Base-by-base conservation (phyloP, 1,140 invertebrate species). In the Lepeophtheirus salmonis region DNA sequence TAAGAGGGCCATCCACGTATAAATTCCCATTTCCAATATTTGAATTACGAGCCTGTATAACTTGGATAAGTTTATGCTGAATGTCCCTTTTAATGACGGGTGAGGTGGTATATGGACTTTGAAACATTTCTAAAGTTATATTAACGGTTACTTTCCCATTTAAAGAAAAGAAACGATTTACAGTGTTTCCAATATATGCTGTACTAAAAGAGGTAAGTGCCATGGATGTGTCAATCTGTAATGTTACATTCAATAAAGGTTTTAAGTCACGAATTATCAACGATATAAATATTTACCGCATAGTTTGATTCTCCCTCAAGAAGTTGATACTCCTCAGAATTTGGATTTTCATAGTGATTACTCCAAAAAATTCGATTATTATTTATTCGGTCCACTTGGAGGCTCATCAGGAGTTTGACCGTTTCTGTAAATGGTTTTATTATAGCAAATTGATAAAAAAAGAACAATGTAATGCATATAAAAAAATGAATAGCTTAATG, bases 151-250 rank as follows among this genome's bases (percentile, higher is more conserved):
- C 80, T 54, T 66, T 65, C 0, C 67, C 67, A n/a, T 67, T 68
- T 17, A 69, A 79, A 72, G 79, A 73, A 66, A 86, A 87, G n/a
- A 91, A 80, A 3, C 79, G 79, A 68, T 90, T 89, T 0, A 92
- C 77, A 54, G 78, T 76, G 0, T 82, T 79, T 24, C 83, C 82
- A 64, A 90, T 77, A 67, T 87, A 90, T 63, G 85, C 82, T 66
- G 86, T 82, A 0, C 83, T 84, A 64, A 88, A 84, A 1, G 84
- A 83, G 2, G 86, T 89, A 82, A 89, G 87, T 0, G 83, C 84
- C 77, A 89, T 84, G 0, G 85, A 83, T 1, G 86, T 86, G 68
- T 88, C 84, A 65, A 89, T 76, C 85, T 89, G 66, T 49, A 68
- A 68, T 64, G n/a, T 21, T 62, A 64, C 14, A 48, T n/a, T n/a